phyloP scores from a whole-genome alignment of 2,113 vertebrate species.

The Pseudopodoces humilis region DNA sequence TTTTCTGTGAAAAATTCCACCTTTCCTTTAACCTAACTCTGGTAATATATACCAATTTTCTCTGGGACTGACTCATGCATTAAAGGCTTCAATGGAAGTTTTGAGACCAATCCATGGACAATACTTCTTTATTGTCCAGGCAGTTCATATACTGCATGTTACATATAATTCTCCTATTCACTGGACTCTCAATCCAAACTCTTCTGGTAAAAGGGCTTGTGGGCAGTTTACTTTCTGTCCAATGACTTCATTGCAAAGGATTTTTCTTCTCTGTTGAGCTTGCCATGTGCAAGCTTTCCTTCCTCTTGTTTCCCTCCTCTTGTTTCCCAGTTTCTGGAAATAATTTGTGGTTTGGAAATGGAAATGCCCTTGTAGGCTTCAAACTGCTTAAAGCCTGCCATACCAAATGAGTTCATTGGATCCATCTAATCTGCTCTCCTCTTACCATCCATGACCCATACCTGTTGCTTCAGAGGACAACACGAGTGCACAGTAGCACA shows the following conservation, averaged over 20 bases:
- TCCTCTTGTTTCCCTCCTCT: constrained; percentile 69
- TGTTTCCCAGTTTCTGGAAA: constrained; percentile 73
- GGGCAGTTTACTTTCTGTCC: constrained; percentile 67
- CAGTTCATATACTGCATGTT: constrained; percentile 22
- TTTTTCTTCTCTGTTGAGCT: constrained; percentile 59
- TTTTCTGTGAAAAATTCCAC: constrained; percentile 70
- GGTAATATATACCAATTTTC: background rate
- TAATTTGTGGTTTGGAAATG: constrained; percentile 75
- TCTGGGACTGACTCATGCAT: constrained; percentile 18
- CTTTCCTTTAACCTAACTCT: constrained; percentile 50
- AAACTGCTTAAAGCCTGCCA: constrained; percentile 61
- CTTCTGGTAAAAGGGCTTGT: constrained; percentile 70
- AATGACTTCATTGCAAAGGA: constrained; percentile 71
- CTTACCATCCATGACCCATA: constrained; percentile 25
- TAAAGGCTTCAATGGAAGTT: constrained; percentile 7
- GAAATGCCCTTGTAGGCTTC: constrained; percentile 63
- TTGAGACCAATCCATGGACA: constrained; percentile 21
- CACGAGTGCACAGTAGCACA: background rate
- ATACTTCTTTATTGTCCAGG: constrained; percentile 23
- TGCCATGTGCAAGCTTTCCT: constrained; percentile 67
- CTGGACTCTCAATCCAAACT: constrained; percentile 38
- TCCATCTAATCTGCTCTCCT: constrained; percentile 38
- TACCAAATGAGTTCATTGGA: constrained; percentile 53
- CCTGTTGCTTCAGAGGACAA: constrained; percentile 24
- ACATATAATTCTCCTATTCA: constrained; percentile 44